phyloP scores from a whole-genome alignment of 2,113 vertebrate species.

The Perccottus glenii region DNA sequence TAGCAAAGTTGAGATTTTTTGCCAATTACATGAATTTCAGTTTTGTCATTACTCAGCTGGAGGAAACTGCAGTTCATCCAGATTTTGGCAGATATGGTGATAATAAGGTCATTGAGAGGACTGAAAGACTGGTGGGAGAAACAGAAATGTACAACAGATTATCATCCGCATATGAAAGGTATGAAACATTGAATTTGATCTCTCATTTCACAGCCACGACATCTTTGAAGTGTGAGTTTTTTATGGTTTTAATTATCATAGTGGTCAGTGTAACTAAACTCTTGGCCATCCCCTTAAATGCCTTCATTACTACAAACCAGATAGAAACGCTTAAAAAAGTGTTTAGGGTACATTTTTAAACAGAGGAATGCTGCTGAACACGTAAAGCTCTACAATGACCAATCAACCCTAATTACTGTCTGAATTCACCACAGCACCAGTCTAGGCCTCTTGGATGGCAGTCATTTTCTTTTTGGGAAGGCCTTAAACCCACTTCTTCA shows the following conservation, averaged over 20 bases:
- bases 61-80: too few species aligned
- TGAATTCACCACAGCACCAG: constrained; percentile 42
- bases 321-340: constrained; percentile 7
- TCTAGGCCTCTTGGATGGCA: constrained; percentile 26
- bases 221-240: not conserved
- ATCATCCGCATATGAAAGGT: too few species aligned
- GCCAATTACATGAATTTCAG: too few species aligned
- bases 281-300: constrained; percentile 39
- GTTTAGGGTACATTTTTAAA: constrained; percentile 13
- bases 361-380: constrained; percentile 33
- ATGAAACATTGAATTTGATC: not conserved
- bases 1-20: too few species aligned
- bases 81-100: too few species aligned
- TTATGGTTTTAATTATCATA: constrained; percentile 30
- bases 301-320: constrained; percentile 52
- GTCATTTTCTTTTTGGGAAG: constrained; percentile 49
- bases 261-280: constrained; percentile 1
- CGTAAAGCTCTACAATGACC: constrained; percentile 44
- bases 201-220: not conserved
- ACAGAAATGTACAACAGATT: too few species aligned
- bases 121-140: too few species aligned
- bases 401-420: constrained; percentile 63
- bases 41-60: too few species aligned
- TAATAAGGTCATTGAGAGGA: too few species aligned
- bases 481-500: constrained; percentile 52